A percentile compares a stretch with the other conserved stretches of the same genome.
Conservation (phyloP, 2,113 vertebrate species). For the Thunnus thynnus region DNA sequence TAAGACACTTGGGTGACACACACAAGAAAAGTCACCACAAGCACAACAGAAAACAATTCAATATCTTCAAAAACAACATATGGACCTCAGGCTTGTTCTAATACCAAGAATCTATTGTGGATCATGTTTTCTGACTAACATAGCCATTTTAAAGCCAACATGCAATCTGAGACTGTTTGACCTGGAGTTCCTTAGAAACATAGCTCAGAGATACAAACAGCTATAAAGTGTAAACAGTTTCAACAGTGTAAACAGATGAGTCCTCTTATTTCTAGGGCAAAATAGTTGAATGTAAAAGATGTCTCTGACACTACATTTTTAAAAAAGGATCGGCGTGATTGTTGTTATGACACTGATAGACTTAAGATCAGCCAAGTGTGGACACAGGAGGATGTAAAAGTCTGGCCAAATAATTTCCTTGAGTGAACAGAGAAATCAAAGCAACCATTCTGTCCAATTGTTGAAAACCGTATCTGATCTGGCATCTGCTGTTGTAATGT, state of each 20-base stretch:
- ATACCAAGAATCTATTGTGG: neutral
- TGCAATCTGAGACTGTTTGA: slow-evolving; percentile 20
- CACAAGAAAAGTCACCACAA: slow-evolving; percentile 18
- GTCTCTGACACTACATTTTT: neutral
- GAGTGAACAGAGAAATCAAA: slow-evolving; percentile 39
- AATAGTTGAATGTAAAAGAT: slow-evolving; percentile 18
- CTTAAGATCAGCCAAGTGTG: slow-evolving; percentile 7
- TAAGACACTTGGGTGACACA: neutral
- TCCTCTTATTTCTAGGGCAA: neutral
- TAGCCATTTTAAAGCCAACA: slow-evolving; percentile 14
- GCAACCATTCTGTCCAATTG: slow-evolving; percentile 36
- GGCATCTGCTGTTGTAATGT: slow-evolving; percentile 21
- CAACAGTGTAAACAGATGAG: neutral
- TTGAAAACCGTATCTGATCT: slow-evolving; percentile 62
- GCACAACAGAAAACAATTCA: slow-evolving; percentile 16
- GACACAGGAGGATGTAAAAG: slow-evolving; percentile 16
- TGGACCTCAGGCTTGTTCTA: neutral
- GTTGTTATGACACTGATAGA: slow-evolving; percentile 17
- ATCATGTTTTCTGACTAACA: slow-evolving; percentile 34
- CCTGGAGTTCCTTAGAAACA: neutral
- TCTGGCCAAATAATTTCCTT: slow-evolving; percentile 44
- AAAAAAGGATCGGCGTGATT: slow-evolving; percentile 15
- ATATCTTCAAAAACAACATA: neutral
- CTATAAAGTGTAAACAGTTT: neutral
- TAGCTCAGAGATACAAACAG: slow-evolving; percentile 33